phyloP scores from a whole-genome alignment of 1,140 invertebrate genomes.

The Nomia melanderi region DNA sequence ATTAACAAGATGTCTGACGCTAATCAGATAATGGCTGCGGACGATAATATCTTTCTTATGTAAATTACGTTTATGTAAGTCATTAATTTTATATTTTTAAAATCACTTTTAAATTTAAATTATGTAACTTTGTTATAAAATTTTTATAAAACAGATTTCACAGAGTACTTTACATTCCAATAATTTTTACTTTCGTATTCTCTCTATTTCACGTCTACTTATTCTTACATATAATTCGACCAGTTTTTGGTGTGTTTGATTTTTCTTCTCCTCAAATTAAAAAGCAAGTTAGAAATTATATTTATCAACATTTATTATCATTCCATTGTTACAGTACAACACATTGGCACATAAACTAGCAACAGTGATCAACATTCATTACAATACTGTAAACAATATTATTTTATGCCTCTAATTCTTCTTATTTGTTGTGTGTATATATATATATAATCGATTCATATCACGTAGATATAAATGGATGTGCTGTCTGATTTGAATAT shows the following conservation, averaged over 20 bases:
- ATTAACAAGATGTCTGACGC: conserved; percentile 92
- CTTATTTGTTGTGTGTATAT: conserved; percentile 52
- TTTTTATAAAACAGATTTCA: neutral
- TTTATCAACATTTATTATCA: conserved; percentile 74
- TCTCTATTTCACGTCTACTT: neutral
- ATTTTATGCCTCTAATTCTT: conserved; percentile 59
- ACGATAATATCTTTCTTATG: conserved; percentile 93
- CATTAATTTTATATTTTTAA: conserved; percentile 18
- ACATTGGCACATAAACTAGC: conserved; percentile 75
- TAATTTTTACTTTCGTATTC: conserved; percentile 14
- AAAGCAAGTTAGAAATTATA: conserved; percentile 43
- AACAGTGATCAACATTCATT: conserved; percentile 76
- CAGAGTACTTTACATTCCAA: neutral
- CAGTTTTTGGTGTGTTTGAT: neutral
- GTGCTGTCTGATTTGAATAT: conserved; percentile 50
- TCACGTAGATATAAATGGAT: conserved; percentile 58
- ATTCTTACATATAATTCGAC: neutral
- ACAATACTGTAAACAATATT: conserved; percentile 69
- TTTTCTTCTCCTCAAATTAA: neutral
- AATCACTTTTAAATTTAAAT: neutral
- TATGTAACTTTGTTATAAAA: conserved; percentile 1
- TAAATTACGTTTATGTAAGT: conserved; percentile 77
- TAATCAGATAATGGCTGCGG: conserved; percentile 95
- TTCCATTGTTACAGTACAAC: conserved; percentile 65
- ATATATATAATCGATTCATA: conserved; percentile 63